Evolutionary conservation across 2,888 invertebrate genomes (phyloP).

Genomic region (Leptopilina syphax): DNA sequence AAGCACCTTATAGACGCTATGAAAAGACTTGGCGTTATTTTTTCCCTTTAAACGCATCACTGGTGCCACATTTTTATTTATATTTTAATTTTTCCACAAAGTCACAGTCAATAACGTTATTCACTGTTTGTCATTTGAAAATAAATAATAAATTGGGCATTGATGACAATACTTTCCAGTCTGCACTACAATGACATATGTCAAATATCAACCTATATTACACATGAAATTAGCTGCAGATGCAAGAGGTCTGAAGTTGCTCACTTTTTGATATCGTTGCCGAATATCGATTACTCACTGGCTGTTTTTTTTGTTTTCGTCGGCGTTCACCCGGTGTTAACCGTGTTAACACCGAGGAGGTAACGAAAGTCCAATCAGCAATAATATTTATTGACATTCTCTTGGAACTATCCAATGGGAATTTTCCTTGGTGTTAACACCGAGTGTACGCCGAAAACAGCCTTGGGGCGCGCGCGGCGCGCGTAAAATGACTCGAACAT

Average conservation of each 20-base stretch:
- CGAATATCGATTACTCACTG: background rate
- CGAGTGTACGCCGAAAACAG: too few relatives aligned
- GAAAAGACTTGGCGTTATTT: constrained; percentile 74
- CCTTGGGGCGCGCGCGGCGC: too few relatives aligned
- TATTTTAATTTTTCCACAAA: background rate
- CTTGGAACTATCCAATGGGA: too few relatives aligned
- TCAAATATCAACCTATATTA: constrained; percentile 61
- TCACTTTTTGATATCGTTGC: too few relatives aligned
- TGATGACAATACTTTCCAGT: constrained; percentile 50
- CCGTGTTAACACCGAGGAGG: too few relatives aligned
- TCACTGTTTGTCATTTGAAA: constrained; percentile 8
- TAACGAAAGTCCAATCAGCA: too few relatives aligned
- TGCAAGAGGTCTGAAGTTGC: background rate
- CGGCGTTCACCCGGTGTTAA: too few relatives aligned
- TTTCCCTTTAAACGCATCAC: constrained; percentile 75
- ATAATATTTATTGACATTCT: too few relatives aligned
- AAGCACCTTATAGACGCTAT: constrained; percentile 74
- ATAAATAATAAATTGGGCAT: constrained; percentile 29
- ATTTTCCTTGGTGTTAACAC: too few relatives aligned
- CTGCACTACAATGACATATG: constrained; percentile 62
- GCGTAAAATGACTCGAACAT: too few relatives aligned
- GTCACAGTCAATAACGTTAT: background rate
- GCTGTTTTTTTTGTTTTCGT: too few relatives aligned
- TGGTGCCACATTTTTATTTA: constrained; percentile 67
- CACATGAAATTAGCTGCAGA: constrained; percentile 59